Percentiles rank a stretch among this genome's conserved stretches.
phyloP scores from a whole-genome alignment of 1,140 invertebrate genomes.

The Dinoponera quadriceps region DNA sequence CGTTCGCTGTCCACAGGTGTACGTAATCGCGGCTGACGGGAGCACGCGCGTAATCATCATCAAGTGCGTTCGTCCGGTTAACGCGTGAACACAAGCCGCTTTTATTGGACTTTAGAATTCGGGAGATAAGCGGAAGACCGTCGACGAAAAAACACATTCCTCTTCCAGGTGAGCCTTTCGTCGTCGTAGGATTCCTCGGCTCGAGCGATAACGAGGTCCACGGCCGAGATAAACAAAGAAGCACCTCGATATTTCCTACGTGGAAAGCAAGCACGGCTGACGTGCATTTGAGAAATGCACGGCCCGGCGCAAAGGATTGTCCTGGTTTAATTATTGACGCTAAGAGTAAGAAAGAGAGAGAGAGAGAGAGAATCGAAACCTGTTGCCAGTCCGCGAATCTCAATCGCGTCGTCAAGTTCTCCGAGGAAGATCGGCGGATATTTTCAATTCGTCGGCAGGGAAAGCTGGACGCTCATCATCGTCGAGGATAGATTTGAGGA shows the following conservation, averaged over 20 bases:
- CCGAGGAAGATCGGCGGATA: no score
- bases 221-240: not conserved
- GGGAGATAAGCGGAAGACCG: not conserved
- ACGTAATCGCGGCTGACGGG: constrained; percentile 47
- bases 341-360: no score
- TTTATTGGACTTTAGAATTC: not conserved
- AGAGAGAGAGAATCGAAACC: constrained; percentile 14
- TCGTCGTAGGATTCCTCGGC: not conserved
- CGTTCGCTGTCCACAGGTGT: constrained; percentile 14
- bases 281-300: not conserved
- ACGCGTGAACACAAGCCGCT: not conserved
- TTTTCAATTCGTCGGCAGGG: not conserved
- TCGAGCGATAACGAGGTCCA: no score
- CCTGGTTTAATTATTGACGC: not conserved
- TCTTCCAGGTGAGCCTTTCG: not conserved
- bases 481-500: not conserved
- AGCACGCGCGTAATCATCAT: constrained; percentile 20
- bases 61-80: not conserved
- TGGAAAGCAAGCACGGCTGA: not conserved
- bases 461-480: not conserved
- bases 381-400: not conserved
- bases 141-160: not conserved
- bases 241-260: not conserved
- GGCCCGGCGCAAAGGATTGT: not conserved
- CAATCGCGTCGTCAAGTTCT: not conserved